Base-by-base conservation (phyloP, 2,113 vertebrate genomes). In the Todiramphus chloris region DNA sequence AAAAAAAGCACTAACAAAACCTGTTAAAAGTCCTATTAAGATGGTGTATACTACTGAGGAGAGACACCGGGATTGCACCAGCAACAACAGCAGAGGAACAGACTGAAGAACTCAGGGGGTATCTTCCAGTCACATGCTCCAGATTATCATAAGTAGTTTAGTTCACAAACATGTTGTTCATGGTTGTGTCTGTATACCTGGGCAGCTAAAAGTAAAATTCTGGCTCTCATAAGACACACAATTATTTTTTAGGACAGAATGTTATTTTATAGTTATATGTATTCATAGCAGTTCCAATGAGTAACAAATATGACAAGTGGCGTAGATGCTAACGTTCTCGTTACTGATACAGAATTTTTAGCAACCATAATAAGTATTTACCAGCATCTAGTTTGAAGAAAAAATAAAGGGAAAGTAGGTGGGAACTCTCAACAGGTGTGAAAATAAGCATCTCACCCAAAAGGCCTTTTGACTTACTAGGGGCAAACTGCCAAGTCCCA, bases 1-100 rank as follows among this genome's bases (percentile, higher is more conserved):
- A 41, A 41, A 12, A 33, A 51, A 8, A 70, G 1, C 14, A 55
- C 10, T 27, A 51, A 20, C 6, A 58, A 43, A 62, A 48, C 1
- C 15, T 6, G 16, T 25, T 46, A 21, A 9, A 18, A 67, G 24
- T 56, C 24, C 39, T 51, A 31, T 48, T 58, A 13, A 51, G 41
- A 48, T 4, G 18, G 9, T 0, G 0, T 5, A 46, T 5, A 2
- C 30, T 20, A 1, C 25, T 41, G 44, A 73, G 27, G 41, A 53
- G 18, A 1, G 3, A 50, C 20, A 20, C 31, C 44, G 39, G 48
- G 28, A 19, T 12, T 39, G 48, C 60, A 64, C 0, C 70, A 64
- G 48, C n/a, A 35, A 46, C 20, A 39, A 16, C 20, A 68, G 50
- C 50, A 74, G 18, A 51, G 50, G 10, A 74, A 2, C 60, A 62